Evolutionary conservation across 2,797 vertebrate species (phyloP).

Genomic region (Coregonus sp.): DNA sequence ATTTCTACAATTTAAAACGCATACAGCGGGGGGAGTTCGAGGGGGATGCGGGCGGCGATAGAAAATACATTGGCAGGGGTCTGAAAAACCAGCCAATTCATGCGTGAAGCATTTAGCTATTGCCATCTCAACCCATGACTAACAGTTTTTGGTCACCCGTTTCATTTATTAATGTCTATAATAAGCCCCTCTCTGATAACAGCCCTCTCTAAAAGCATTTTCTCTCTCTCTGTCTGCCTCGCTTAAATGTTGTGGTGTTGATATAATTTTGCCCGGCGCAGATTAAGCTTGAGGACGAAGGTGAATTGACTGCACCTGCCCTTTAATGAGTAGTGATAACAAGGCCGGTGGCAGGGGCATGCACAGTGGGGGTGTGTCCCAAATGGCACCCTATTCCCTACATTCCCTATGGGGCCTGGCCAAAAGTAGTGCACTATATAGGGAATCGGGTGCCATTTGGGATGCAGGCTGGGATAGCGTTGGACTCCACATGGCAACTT

Average conservation of each 20-base stretch:
- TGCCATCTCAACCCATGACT: slow-evolving; percentile 66
- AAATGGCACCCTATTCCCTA: not conserved
- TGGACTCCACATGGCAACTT: not conserved
- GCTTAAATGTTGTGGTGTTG: slow-evolving; percentile 3
- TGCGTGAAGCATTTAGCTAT: slow-evolving; percentile 66
- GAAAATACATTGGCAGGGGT: slow-evolving; percentile 36
- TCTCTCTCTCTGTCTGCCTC: slow-evolving; percentile 13
- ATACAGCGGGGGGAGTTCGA: slow-evolving; percentile 28
- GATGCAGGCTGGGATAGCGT: not conserved
- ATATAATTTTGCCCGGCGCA: slow-evolving; percentile 7
- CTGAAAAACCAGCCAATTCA: slow-evolving; percentile 43
- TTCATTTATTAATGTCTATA: slow-evolving; percentile 66
- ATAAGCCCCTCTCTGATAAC: slow-evolving; percentile 58
- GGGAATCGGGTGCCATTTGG: not conserved
- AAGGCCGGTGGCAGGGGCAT: not conserved
- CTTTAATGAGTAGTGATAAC: slow-evolving; percentile 15
- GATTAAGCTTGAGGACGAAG: slow-evolving; percentile 10
- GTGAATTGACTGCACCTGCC: slow-evolving; percentile 21
- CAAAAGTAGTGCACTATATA: not conserved
- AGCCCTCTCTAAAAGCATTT: slow-evolving; percentile 33
- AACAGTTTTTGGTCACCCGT: slow-evolving; percentile 61
- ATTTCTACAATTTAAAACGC: slow-evolving; percentile 58
- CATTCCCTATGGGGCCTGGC: not conserved
- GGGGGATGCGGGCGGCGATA: slow-evolving; percentile 24
- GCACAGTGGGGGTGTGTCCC: not conserved